phyloP scores from a whole-genome alignment of 2,888 invertebrate genomes.

The Drosophila falleni region DNA sequence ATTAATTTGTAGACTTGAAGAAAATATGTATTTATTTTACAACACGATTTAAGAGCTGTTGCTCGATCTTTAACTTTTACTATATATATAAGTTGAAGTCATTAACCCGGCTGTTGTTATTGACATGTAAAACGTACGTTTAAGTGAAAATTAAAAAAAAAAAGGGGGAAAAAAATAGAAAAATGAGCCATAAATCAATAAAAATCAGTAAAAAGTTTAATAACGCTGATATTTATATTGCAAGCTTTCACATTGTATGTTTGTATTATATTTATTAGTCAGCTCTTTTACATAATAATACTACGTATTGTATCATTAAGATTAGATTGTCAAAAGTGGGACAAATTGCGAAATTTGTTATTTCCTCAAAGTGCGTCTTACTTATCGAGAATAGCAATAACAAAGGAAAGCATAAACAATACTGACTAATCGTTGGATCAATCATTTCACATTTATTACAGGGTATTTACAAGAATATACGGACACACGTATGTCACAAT shows the following conservation, averaged over 20 bases:
- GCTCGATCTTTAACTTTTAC: neutral
- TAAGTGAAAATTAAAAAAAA: too few relatives aligned
- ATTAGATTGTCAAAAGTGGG: slow-evolving; percentile 46
- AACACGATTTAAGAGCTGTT: neutral
- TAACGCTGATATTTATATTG: slow-evolving; percentile 2
- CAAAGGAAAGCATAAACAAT: slow-evolving; percentile 6
- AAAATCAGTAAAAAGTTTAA: slow-evolving; percentile 5
- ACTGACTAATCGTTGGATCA: neutral
- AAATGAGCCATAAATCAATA: slow-evolving; percentile 10
- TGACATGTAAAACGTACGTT: neutral
- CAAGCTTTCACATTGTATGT: slow-evolving; percentile 9
- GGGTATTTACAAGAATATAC: slow-evolving; percentile 20
- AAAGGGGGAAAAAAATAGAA: neutral
- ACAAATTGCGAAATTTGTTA: slow-evolving; percentile 37
- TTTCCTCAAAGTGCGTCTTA: slow-evolving; percentile 29
- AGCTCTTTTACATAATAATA: slow-evolving; percentile 3
- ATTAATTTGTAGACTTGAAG: neutral
- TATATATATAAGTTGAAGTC: neutral
- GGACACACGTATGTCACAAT: neutral
- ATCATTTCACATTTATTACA: slow-evolving; percentile 2
- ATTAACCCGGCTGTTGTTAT: neutral
- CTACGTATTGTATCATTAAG: slow-evolving; percentile 4
- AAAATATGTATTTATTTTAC: neutral
- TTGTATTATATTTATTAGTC: neutral
- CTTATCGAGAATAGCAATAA: slow-evolving; percentile 23